phyloP scores from a whole-genome alignment of 1,140 invertebrate species.

The Proctacanthus coquilletti region DNA sequence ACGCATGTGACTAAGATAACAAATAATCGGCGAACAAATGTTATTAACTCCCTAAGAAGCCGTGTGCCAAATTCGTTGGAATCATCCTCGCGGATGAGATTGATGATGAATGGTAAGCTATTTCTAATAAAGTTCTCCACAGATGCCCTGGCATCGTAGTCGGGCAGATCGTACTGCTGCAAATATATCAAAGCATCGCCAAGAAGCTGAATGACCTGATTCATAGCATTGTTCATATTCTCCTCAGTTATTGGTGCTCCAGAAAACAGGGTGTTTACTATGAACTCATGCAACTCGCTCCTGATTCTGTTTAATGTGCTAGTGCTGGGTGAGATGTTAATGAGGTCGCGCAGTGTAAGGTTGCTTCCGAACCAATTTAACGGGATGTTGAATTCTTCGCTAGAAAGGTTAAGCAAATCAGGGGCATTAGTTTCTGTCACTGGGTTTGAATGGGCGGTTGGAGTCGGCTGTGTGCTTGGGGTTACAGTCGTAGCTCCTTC shows the following conservation, averaged over 20 bases:
- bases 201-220: conserved; percentile 18
- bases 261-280: conserved; percentile 12
- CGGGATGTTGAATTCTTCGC: conserved; percentile 1
- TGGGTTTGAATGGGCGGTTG: conserved; percentile 7
- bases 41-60: conserved; percentile 23
- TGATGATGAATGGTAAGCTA: conserved; percentile 15
- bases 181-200: conserved; percentile 14
- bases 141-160: conserved; percentile 23
- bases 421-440: neutral
- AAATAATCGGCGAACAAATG: conserved; percentile 17
- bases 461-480: conserved; percentile 8
- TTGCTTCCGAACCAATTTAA: conserved; percentile 4
- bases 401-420: conserved; percentile 2
- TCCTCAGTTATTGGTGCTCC: conserved; percentile 17
- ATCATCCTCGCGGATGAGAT: conserved; percentile 28
- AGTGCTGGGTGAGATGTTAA: conserved; percentile 4
- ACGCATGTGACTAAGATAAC: conserved; percentile 21
- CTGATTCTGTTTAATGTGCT: conserved; percentile 12
- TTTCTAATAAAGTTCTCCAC: conserved; percentile 19
- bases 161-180: conserved; percentile 21
- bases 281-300: conserved; percentile 11
- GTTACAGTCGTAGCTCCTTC: neutral
- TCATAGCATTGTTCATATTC: conserved; percentile 16
- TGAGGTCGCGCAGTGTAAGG: conserved; percentile 4
- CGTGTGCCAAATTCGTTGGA: conserved; percentile 28